These are phyloP conservation scores for Menidia beryllina DNA, from an alignment of 2,113 vertebrate species.

Conservation along the genomic window DNA sequence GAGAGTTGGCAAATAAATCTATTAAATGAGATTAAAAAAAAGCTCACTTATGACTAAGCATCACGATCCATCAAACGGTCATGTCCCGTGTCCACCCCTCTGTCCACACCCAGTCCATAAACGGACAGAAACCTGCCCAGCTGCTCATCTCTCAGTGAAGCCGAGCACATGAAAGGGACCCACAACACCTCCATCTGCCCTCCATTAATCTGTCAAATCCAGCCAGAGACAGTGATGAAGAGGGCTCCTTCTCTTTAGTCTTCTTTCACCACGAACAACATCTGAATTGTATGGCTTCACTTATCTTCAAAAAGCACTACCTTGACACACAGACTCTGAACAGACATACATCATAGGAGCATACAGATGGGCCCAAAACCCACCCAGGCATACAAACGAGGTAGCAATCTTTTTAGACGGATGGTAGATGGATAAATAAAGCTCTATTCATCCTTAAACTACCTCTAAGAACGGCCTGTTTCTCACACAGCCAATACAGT, in stretches of 20 bases:
- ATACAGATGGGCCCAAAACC: too few species aligned
- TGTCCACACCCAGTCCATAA: background rate
- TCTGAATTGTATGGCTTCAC: slow-evolving; percentile 52
- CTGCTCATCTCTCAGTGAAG: slow-evolving; percentile 33
- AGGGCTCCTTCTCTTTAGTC: background rate
- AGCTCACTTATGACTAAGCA: background rate
- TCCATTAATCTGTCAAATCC: slow-evolving; percentile 32
- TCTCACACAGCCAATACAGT: slow-evolving; percentile 10
- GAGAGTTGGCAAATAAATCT: background rate
- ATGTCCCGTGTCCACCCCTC: background rate
- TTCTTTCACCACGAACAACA: slow-evolving; percentile 12
- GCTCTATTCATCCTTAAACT: too few species aligned
- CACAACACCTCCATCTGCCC: slow-evolving; percentile 32
- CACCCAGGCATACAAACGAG: too few species aligned
- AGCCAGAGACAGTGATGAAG: slow-evolving; percentile 17
- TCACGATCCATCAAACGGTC: background rate
- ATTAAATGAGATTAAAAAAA: slow-evolving; percentile 3
- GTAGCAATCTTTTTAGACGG: too few species aligned
- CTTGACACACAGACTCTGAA: too few species aligned
- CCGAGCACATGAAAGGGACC: slow-evolving; percentile 48
- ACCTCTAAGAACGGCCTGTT: too few species aligned
- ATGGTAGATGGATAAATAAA: too few species aligned
- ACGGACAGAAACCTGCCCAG: slow-evolving; percentile 14
- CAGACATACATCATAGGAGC: too few species aligned
- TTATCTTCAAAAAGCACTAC: slow-evolving; percentile 38